Conservation (phyloP, 2,113 vertebrate genomes). For the Cryptoleucopteryx plumbea region DNA sequence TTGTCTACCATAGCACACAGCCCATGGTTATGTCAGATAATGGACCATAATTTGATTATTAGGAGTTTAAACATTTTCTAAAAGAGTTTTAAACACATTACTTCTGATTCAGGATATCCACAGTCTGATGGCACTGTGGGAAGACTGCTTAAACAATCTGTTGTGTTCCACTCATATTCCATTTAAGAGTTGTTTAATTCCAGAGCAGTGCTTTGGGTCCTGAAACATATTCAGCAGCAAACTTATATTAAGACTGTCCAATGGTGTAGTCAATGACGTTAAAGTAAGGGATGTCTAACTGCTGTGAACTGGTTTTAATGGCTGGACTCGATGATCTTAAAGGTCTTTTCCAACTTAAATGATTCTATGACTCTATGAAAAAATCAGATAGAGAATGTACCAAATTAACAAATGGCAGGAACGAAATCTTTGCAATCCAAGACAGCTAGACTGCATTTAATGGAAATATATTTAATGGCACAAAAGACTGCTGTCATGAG, state of each 20-base stretch:
- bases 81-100: neutral
- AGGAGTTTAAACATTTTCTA: neutral
- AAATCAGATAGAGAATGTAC: neutral
- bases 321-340: too few relatives aligned
- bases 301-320: neutral
- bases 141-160: neutral
- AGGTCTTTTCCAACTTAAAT: too few relatives aligned
- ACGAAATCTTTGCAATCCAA: neutral
- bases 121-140: neutral
- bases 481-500: neutral
- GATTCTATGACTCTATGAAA: neutral
- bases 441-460: neutral
- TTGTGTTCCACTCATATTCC: neutral
- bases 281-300: neutral
- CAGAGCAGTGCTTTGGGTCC: neutral
- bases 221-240: neutral
- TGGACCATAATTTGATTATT: neutral
- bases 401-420: neutral
- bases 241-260: neutral
- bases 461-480: neutral
- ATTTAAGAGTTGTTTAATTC: neutral
- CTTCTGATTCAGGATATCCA: neutral
- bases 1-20: neutral
- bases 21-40: neutral
- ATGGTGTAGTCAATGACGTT: neutral